phyloP scores from a whole-genome alignment of 2,797 vertebrate species.

The Telmatherina bonti region DNA sequence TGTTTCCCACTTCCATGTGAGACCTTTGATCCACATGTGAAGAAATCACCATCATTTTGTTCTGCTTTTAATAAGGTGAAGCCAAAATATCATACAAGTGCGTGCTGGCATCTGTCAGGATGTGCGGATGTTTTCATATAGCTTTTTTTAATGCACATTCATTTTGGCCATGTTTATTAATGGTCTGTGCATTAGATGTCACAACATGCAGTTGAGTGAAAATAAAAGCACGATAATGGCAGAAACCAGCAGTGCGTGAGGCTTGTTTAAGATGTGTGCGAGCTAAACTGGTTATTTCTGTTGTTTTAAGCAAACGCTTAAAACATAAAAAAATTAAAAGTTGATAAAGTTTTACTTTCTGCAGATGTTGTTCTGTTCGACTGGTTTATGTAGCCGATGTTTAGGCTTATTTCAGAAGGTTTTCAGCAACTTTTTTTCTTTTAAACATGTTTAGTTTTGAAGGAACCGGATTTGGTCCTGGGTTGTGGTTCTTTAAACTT shows the following conservation, averaged over 20 bases:
- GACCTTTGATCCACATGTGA: background rate
- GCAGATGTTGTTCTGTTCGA: slow-evolving; percentile 9
- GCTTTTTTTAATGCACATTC: background rate
- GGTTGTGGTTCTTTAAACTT: background rate
- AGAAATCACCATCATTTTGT: background rate
- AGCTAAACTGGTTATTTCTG: background rate
- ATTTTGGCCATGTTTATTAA: background rate
- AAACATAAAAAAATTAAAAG: no score
- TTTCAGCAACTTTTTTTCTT: no score
- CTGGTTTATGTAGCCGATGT: background rate
- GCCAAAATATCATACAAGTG: background rate
- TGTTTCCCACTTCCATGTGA: background rate
- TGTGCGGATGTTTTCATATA: background rate
- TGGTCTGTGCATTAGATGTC: background rate
- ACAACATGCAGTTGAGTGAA: background rate
- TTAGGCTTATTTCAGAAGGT: background rate
- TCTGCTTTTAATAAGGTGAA: background rate
- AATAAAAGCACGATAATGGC: background rate
- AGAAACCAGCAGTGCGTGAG: background rate
- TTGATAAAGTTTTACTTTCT: slow-evolving; percentile 27
- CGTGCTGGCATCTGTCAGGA: background rate
- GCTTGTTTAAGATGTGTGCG: background rate
- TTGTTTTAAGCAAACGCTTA: no score
- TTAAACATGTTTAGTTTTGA: background rate
- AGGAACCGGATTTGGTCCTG: background rate